Evolutionary conservation across 2,797 vertebrate species (phyloP), one percentile per base, ranked within the genome.

Genomic region (Thunnus albacares): DNA sequence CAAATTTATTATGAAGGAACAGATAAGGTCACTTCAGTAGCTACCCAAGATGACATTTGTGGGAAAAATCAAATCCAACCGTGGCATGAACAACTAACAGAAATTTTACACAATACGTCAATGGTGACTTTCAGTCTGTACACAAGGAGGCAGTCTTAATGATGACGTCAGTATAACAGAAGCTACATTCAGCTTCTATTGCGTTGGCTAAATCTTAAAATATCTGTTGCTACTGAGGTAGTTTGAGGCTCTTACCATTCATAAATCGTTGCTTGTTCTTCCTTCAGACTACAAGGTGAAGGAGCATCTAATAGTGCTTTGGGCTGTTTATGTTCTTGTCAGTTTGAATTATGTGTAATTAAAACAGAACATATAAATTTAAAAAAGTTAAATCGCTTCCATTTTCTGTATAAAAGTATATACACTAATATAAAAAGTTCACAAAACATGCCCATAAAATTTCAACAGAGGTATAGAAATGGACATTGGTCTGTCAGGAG

Each of bases 141-240:
- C 20, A 86, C 64, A 86, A 65, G 14, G 22, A 63, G 38, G 41
- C 24, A 61, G 41, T 81, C 63, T 78, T 78, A 26, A 22, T 30
- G 17, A 67, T 61, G 49, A 77, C 63, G 24, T 57, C 41, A 63
- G 9, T 22, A 13, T 47, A 20, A 60, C 26, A 77, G 64, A 68
- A 64, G 26, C 55, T 60, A 51, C 33, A 64, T 53, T 84, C 11
- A 71, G 17, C 6, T 5, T 1, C 30, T 47, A 53, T n/a, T 45
- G 49, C 1, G n/a, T 17, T 41, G 18, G 3, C 5, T 41, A 57
- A 49, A 71, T 71, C 30, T 53, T 33, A 65, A 5, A 72, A 72
- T 17, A 72, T 56, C 10, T 18, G 8, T 55, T 55, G 18, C 4
- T 33, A 7, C 22, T 64, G 20, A 22, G 4, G 22, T 47, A 22